Percentiles rank a stretch among this genome's conserved stretches.
Conservation (phyloP, 2,797 vertebrate genomes). For the Notolepis coatsorum region DNA sequence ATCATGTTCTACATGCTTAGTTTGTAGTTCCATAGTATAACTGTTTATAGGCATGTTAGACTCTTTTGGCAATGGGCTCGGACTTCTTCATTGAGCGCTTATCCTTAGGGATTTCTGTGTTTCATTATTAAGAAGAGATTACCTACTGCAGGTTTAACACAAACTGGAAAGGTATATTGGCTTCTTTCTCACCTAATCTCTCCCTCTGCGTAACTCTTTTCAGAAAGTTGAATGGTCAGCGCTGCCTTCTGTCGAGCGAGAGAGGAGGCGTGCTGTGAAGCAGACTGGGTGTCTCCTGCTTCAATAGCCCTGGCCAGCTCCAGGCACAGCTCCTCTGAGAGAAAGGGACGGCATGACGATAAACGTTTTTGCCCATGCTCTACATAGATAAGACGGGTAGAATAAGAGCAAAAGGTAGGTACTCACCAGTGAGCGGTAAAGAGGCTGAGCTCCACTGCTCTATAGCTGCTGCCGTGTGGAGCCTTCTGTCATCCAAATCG, state of each 20-base stretch:
- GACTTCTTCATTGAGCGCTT: no score
- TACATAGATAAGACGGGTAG: not conserved
- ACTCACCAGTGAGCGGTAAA: conserved; percentile 78
- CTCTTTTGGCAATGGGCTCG: no score
- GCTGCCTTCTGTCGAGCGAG: conserved; percentile 83
- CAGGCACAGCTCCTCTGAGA: conserved; percentile 85
- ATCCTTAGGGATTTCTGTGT: no score
- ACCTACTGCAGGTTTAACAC: no score
- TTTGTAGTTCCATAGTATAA: no score
- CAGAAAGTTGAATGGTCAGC: conserved; percentile 80
- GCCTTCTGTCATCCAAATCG: conserved; percentile 56
- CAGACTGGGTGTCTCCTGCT: conserved; percentile 80
- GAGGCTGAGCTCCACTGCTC: conserved; percentile 69
- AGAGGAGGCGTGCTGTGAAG: conserved; percentile 79
- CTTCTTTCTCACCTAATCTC: conserved; percentile 89
- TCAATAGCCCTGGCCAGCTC: conserved; percentile 85
- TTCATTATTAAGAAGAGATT: no score
- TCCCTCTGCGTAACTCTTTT: conserved; percentile 79
- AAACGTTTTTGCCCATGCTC: conserved; percentile 9
- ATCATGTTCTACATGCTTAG: no score
- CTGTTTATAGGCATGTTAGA: no score
- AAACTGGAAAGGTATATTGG: no score
- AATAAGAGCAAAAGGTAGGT: not conserved
- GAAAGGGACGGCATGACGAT: not conserved
- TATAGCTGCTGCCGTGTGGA: conserved; percentile 37